Evolutionary conservation across 2,797 vertebrate genomes (phyloP), one percentile per base, ranked within the genome.

Genomic region (Acipenser transmontanus): DNA sequence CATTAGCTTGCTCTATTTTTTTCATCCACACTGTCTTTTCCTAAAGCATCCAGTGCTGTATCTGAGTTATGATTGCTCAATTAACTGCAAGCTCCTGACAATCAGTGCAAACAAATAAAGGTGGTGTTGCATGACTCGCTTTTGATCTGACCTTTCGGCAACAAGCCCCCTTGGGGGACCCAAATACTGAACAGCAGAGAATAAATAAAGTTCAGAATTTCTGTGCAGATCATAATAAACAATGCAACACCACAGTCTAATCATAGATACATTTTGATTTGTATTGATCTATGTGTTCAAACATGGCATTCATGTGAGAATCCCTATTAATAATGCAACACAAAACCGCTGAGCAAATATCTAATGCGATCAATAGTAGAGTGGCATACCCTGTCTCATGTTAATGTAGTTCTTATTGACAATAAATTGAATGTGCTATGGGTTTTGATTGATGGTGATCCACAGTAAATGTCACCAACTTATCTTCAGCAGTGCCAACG

Each of bases 401-500:
- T 57, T 14, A 57, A 57, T 57, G 54, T 57, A 57, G 9, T 57
- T 57, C 54, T 11, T 57, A 57, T 57, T 57, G 54, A 57, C 54
- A 57, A 57, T 57, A 57, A 57, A 57, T 57, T 57, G 54, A 57
- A 57, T 13, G 13, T n/a, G 10, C 12, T 57, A 13, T 57, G 9
- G 54, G 54, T n/a, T 7, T 57, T 57, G 54, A 57, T 57, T 57
- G 54, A 57, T 57, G 54, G 12, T 7, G 2, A n/a, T 57, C 54
- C 12, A n/a, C 54, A 57, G 54, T 57, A 57, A 57, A 57, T 57
- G 54, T 57, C 54, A 57, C 10, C 13, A 7, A 13, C 54, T n/a
- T 6, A 12, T 12, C 54, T 10, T 57, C 54, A 57, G 11, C 54
- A 57, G 11, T 6, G 13, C 6, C 11, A 57, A 57, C 54, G 13